Evolutionary conservation across 2,113 vertebrate species (phyloP), one percentile per base, ranked within the genome.

Genomic region (Ageneiosus marmoratus): DNA sequence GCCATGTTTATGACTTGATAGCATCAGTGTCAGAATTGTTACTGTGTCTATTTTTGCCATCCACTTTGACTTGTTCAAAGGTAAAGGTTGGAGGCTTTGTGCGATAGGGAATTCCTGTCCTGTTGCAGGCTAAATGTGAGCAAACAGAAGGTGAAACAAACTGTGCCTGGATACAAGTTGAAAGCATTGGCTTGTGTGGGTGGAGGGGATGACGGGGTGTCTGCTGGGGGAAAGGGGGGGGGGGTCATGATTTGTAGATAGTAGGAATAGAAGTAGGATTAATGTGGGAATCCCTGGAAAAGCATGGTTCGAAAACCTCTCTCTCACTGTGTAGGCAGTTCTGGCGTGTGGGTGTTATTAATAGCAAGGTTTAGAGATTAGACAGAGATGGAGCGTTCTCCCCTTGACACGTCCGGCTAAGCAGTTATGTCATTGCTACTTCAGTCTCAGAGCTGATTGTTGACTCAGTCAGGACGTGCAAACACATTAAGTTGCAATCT

Each of bases 311-410:
- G 20, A 27, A 22, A 20, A 55, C 81, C 75, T 86, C 62, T 81
- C 63, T 86, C 76, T 87, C 79, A 80, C 63, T 88, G 70, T 24
- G 32, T 87, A 63, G 73, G 78, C 85, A 84, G 58, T 46, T 87
- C 87, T 88, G 82, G 48, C 56, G 34, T 86, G 65, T 74, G 77
- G 77, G 41, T 85, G 80, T 92, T 93, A 91, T 90, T 92, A 91
- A 92, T 93, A 94, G 86, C 84, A 67, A 73, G 90, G 93, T 93
- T 94, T 94, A 94, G 86, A 93, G 92, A 93, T 94, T 94, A 92
- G 87, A 83, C 88, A 86, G 86, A 88, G 87, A 88, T 89, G 84
- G 87, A 76, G 78, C 74, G 87, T 83, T 78, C 44, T 62, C 72
- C 46, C 58, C 76, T 60, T 79, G 56, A 50, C 53, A 55, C 50